A percentile compares a stretch with the other conserved stretches of the same genome.
Conservation (phyloP, 1,140 invertebrate genomes). For the Gonioctena quinquepunctata region DNA sequence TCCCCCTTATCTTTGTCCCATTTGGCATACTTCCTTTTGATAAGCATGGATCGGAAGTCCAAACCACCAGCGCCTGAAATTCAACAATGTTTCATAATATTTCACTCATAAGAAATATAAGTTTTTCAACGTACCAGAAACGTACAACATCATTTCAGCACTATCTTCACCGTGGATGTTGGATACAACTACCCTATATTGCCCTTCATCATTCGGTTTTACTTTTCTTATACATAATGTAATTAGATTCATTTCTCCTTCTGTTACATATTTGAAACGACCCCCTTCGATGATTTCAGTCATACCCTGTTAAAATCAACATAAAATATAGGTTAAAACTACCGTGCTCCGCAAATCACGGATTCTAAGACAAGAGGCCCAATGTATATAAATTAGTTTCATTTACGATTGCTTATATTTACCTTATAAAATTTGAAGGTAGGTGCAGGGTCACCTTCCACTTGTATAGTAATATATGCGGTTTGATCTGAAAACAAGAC, state of each 20-base stretch:
- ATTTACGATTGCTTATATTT: slow-evolving; percentile 34
- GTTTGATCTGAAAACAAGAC: slow-evolving; percentile 71
- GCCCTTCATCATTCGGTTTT: slow-evolving; percentile 96
- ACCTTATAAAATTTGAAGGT: slow-evolving; percentile 96
- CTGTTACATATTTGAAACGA: slow-evolving; percentile 88
- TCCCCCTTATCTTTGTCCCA: slow-evolving; percentile 89
- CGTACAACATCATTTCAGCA: slow-evolving; percentile 93
- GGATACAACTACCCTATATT: slow-evolving; percentile 90
- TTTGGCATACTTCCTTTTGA: slow-evolving; percentile 95
- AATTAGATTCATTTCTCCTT: slow-evolving; percentile 86
- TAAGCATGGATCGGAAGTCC: slow-evolving; percentile 98
- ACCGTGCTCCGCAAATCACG: no score
- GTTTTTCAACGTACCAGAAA: slow-evolving; percentile 76
- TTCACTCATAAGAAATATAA: not conserved
- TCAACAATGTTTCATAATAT: slow-evolving; percentile 38
- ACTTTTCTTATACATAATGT: slow-evolving; percentile 94
- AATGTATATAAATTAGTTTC: no score
- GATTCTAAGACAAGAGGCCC: no score
- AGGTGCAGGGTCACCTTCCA: slow-evolving; percentile 90
- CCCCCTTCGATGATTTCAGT: slow-evolving; percentile 91
- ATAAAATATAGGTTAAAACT: no score
- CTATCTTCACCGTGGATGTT: slow-evolving; percentile 94
- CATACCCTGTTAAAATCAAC: slow-evolving; percentile 59
- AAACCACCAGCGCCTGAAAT: slow-evolving; percentile 88
- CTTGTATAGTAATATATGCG: slow-evolving; percentile 83